Percentiles rank a stretch among this genome's conserved stretches.
phyloP scores from a whole-genome alignment of 2,113 vertebrate genomes.

The Atherinomorus stipes region DNA sequence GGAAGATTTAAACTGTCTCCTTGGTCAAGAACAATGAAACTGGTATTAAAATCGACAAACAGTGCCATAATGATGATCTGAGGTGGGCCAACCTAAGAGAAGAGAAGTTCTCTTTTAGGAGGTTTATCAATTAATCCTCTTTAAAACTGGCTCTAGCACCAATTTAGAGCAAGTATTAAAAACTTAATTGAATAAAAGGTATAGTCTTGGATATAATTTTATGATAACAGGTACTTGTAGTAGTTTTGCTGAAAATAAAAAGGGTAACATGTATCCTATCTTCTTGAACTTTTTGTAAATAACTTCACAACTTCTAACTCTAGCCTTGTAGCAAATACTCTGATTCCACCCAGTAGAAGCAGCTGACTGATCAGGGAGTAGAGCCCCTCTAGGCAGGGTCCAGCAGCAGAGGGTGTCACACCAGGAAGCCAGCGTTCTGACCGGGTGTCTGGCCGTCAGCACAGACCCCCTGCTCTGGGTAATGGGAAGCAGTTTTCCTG shows the following conservation, averaged over 20 bases:
- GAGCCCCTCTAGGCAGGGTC: constrained; percentile 65
- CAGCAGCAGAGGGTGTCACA: constrained; percentile 75
- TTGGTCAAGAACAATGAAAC: too few species aligned
- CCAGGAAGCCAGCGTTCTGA: constrained; percentile 67
- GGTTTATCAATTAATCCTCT: too few species aligned
- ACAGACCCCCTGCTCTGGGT: constrained; percentile 83
- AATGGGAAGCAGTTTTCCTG: constrained; percentile 88
- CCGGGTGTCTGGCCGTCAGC: constrained; percentile 76
- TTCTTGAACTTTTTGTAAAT: background rate
- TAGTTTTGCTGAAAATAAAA: constrained; percentile 18
- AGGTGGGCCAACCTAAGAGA: too few species aligned
- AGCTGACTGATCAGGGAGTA: constrained; percentile 29
- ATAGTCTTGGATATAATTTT: background rate
- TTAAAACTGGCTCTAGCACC: background rate
- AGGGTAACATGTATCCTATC: background rate
- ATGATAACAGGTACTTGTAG: background rate
- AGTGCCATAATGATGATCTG: too few species aligned
- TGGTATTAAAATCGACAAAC: too few species aligned
- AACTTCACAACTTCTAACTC: constrained; percentile 2
- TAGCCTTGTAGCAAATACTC: constrained; percentile 7
- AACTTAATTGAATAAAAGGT: too few species aligned
- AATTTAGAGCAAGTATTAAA: background rate
- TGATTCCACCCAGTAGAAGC: constrained; percentile 15
- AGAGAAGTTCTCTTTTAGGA: background rate
- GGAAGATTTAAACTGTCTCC: too few species aligned